A percentile compares a stretch with the other conserved stretches of the same genome.
Conservation (phyloP, 2,888 invertebrate genomes). For the Fragum sueziense region DNA sequence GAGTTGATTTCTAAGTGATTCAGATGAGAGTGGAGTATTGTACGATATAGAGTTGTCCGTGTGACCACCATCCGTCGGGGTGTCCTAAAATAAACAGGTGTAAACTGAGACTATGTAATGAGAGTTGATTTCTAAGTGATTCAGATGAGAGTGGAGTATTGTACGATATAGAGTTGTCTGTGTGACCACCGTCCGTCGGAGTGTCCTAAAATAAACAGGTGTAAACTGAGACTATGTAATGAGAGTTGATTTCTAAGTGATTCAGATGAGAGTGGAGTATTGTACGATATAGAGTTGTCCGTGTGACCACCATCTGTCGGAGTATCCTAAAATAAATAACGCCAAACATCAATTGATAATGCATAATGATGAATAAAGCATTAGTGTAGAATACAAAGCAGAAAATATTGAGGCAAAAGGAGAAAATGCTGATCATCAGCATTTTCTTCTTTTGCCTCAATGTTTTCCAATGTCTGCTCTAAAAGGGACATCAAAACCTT, state of each 20-base stretch:
- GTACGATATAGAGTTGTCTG: constrained; percentile 45
- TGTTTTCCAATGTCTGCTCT: too few relatives aligned
- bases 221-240: too few relatives aligned
- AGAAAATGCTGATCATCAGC: too few relatives aligned
- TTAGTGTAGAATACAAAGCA: too few relatives aligned
- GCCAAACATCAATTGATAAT: too few relatives aligned
- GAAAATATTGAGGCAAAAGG: too few relatives aligned
- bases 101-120: too few relatives aligned
- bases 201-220: constrained; percentile 2
- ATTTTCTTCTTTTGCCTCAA: too few relatives aligned
- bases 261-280: constrained; percentile 32
- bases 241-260: constrained; percentile 38
- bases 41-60: constrained; percentile 45
- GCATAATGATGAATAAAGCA: too few relatives aligned
- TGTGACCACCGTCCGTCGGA: neutral
- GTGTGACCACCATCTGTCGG: constrained; percentile 13
- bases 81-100: constrained; percentile 1
- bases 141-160: constrained; percentile 33
- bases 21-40: constrained; percentile 28
- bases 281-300: constrained; percentile 42
- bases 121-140: constrained; percentile 35
- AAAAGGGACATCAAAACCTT: too few relatives aligned
- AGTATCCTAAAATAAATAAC: neutral
- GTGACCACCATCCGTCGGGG: neutral
- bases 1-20: constrained; percentile 40